Evolutionary conservation across 2,113 vertebrate species (phyloP).

Genomic region (Rhombomys opimus): DNA sequence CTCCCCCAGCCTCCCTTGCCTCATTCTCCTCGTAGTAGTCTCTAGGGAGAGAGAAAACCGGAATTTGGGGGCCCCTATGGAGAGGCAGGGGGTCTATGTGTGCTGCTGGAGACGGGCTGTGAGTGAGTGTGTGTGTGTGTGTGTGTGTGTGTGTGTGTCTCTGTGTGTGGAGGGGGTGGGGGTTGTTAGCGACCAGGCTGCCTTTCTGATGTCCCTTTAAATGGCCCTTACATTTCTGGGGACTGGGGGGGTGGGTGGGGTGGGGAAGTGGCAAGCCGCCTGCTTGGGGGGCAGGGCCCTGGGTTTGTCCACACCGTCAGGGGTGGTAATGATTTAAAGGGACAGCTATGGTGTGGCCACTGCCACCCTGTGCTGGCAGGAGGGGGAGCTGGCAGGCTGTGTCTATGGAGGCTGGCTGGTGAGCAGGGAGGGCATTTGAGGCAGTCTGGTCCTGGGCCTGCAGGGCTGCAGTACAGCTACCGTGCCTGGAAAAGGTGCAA

Average conservation of each 20-base stretch:
- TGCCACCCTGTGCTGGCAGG: conserved; percentile 66
- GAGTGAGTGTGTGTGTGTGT: neutral
- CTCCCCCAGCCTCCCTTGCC: conserved; percentile 63
- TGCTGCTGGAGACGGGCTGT: conserved; percentile 50
- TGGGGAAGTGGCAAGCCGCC: conserved; percentile 62
- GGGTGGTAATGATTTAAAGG: conserved; percentile 82
- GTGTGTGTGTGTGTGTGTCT: neutral
- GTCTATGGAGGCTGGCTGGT: conserved; percentile 56
- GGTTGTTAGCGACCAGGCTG: conserved; percentile 56
- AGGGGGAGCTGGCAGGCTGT: conserved; percentile 65
- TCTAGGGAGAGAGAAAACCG: conserved; percentile 72
- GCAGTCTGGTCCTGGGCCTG: conserved; percentile 52
- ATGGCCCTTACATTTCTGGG: conserved; percentile 79
- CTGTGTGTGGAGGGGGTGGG: conserved; percentile 18
- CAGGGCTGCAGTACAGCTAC: conserved; percentile 43
- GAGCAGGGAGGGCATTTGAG: conserved; percentile 68
- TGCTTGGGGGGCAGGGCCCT: conserved; percentile 77
- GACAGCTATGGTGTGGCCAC: conserved; percentile 73
- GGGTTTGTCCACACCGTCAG: conserved; percentile 72
- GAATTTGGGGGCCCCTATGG: conserved; percentile 80
- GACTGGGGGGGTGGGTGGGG: conserved; percentile 37
- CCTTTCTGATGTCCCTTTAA: conserved; percentile 80
- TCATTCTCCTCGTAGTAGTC: conserved; percentile 69
- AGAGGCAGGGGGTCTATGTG: conserved; percentile 56
- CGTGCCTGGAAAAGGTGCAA: neutral